Evolutionary conservation across 2,888 invertebrate genomes (phyloP).

Genomic region (Xylocampa areola): DNA sequence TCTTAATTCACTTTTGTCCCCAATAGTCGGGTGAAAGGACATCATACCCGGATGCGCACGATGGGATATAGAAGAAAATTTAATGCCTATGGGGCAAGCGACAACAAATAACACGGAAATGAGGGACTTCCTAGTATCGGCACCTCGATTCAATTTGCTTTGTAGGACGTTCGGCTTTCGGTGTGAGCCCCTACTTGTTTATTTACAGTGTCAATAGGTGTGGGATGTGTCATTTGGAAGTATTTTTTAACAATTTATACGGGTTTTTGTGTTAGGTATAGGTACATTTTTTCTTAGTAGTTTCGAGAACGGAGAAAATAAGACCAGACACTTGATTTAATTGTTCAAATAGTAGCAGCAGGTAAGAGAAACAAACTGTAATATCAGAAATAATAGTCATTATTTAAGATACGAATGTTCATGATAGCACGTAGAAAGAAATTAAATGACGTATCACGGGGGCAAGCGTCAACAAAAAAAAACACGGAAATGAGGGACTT

Average conservation of each 20-base stretch:
- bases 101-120: constrained; percentile 86
- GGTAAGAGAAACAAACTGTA: no score
- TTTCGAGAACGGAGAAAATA: no score
- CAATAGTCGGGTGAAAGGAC: constrained; percentile 69
- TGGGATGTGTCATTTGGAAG: constrained; percentile 47
- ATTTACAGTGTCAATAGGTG: constrained; percentile 50
- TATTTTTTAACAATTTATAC: constrained; percentile 34
- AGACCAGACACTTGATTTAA: no score
- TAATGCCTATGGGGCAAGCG: constrained; percentile 77
- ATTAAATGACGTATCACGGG: constrained; percentile 81
- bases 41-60: constrained; percentile 76
- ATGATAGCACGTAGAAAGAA: constrained; percentile 77
- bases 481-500: constrained; percentile 87
- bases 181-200: constrained; percentile 58
- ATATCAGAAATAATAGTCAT: no score
- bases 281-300: no score
- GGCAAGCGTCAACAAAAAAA: constrained; percentile 80
- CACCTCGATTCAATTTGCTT: constrained; percentile 84
- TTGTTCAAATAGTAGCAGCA: no score
- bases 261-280: no score
- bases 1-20: constrained; percentile 79
- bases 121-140: constrained; percentile 85
- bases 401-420: no score
- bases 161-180: constrained; percentile 67
- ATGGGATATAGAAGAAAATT: constrained; percentile 79